Evolutionary conservation across 2,113 vertebrate genomes (phyloP).

Genomic region (Pipa parva): DNA sequence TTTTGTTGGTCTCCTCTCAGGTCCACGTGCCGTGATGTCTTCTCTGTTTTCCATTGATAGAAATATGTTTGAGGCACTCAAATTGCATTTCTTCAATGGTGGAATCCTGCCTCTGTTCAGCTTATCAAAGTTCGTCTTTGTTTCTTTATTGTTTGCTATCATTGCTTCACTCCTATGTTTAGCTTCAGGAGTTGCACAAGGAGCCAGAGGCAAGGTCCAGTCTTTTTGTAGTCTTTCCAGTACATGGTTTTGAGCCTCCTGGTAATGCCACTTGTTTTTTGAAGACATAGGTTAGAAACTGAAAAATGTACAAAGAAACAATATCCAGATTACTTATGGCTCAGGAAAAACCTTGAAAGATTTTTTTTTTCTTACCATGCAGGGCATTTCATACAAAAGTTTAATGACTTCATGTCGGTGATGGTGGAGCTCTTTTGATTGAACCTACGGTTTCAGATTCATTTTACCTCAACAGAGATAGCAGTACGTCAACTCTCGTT

Average conservation of each 20-base stretch:
- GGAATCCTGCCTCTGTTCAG: background rate
- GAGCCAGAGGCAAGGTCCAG: conserved; percentile 18
- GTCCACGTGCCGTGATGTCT: background rate
- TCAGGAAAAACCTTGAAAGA: no score
- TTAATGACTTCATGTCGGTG: no score
- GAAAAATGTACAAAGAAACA: no score
- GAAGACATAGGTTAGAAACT: background rate
- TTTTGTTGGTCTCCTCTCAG: background rate
- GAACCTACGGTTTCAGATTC: no score
- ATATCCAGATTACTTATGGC: no score
- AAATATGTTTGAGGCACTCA: conserved; percentile 1
- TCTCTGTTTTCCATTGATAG: background rate
- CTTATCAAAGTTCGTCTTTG: background rate
- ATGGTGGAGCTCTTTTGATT: no score
- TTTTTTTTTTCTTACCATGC: no score
- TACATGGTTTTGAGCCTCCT: conserved; percentile 3
- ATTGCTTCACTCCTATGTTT: background rate
- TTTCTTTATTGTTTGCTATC: background rate
- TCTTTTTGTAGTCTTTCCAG: conserved; percentile 21
- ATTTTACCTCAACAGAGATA: no score
- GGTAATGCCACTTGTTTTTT: conserved; percentile 10
- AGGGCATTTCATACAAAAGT: no score
- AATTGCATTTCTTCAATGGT: conserved; percentile 7
- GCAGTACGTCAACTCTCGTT: no score
- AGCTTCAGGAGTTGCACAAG: conserved; percentile 17